Evolutionary conservation across 2,113 vertebrate species (phyloP).

Genomic region (Alligator mississippiensis): DNA sequence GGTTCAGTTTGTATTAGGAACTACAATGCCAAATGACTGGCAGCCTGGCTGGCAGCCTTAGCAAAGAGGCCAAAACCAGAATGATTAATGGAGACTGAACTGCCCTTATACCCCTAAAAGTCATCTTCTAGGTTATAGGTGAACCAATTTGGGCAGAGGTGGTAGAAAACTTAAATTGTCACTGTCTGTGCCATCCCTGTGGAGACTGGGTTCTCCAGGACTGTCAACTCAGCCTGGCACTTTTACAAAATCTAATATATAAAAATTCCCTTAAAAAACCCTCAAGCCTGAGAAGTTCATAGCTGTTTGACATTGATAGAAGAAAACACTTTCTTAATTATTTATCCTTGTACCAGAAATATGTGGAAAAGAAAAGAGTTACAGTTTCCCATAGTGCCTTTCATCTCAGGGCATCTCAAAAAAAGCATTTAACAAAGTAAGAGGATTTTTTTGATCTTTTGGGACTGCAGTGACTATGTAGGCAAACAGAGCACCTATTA

Average conservation of each 20-base stretch:
- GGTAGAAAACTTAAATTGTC: neutral
- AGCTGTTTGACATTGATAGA: conserved; percentile 34
- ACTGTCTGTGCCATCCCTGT: neutral
- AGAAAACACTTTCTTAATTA: conserved; percentile 60
- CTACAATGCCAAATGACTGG: neutral
- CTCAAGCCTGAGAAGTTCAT: neutral
- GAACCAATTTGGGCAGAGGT: neutral
- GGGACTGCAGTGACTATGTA: neutral
- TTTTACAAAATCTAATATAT: neutral
- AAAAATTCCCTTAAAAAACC: conserved; percentile 9
- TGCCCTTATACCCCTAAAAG: neutral
- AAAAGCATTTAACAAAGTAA: neutral
- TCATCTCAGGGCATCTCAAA: neutral
- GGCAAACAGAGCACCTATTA: neutral
- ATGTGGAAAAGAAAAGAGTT: conserved; percentile 33
- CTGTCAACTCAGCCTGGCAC: neutral
- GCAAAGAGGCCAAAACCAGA: neutral
- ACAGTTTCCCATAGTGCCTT: neutral
- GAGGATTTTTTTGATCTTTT: neutral
- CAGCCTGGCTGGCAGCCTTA: neutral
- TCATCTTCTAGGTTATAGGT: neutral
- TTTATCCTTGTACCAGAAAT: conserved; percentile 38
- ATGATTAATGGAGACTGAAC: conserved; percentile 2
- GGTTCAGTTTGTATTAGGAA: neutral
- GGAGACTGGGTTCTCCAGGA: conserved; percentile 12